phyloP scores from a whole-genome alignment of 2,888 invertebrate genomes.

The Athalia circularis region DNA sequence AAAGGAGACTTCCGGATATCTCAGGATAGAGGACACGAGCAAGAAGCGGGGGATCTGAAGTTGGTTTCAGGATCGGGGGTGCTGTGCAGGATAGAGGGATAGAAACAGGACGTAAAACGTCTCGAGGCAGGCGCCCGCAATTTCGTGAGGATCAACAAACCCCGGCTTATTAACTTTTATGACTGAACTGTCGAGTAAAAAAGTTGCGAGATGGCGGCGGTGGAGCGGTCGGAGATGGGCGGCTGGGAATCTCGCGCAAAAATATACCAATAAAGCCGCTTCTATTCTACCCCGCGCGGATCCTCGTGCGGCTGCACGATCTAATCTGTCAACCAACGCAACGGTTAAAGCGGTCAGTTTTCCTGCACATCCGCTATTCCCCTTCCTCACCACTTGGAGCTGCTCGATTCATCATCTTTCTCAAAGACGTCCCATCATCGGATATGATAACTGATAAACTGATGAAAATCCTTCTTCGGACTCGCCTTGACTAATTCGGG shows the following conservation, averaged over 20 bases:
- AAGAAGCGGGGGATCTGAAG: not conserved
- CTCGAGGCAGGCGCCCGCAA: conserved; percentile 61
- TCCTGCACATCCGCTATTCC: not conserved
- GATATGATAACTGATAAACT: too few species aligned
- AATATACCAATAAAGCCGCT: conserved; percentile 49
- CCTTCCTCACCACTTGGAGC: not conserved
- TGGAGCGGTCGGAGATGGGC: conserved; percentile 47
- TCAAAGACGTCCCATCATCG: not conserved
- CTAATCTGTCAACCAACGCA: conserved; percentile 42
- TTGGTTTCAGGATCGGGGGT: not conserved
- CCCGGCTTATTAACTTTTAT: conserved; percentile 70
- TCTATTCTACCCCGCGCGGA: conserved; percentile 10
- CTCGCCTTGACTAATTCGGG: not conserved
- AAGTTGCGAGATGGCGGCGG: conserved; percentile 56
- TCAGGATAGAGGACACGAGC: conserved; percentile 29
- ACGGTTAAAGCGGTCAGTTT: conserved; percentile 36
- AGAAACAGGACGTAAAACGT: conserved; percentile 62
- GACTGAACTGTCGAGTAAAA: conserved; percentile 60
- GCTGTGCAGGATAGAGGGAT: conserved; percentile 50
- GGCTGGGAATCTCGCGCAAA: conserved; percentile 47
- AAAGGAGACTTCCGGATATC: conserved; percentile 42
- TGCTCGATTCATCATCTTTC: conserved; percentile 18
- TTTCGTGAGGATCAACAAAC: conserved; percentile 69
- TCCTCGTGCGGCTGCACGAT: conserved; percentile 7
- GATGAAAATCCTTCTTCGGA: too few species aligned